phyloP scores from a whole-genome alignment of 1,140 invertebrate genomes.

The Drosophila equinoxialis region DNA sequence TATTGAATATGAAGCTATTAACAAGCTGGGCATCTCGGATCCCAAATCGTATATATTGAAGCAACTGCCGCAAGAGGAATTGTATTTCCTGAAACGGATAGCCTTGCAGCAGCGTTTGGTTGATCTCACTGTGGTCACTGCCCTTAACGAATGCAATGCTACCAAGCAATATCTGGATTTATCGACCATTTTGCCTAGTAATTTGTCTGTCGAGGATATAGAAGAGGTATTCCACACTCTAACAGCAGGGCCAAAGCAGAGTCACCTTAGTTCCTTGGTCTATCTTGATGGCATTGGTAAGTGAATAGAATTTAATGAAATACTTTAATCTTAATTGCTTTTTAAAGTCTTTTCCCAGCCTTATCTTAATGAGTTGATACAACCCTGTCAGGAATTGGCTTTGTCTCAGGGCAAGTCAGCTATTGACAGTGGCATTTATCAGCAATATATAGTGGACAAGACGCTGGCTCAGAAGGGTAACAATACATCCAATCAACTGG shows the following conservation, averaged over 20 bases:
- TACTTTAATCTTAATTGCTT: not conserved
- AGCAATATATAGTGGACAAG: slow-evolving; percentile 86
- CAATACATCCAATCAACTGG: slow-evolving; percentile 41
- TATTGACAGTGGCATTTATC: slow-evolving; percentile 87
- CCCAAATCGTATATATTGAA: slow-evolving; percentile 92
- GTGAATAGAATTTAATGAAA: not conserved
- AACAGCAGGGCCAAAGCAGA: slow-evolving; percentile 84
- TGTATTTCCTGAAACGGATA: slow-evolving; percentile 90
- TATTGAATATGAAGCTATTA: slow-evolving; percentile 95
- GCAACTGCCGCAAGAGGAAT: slow-evolving; percentile 88
- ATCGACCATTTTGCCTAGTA: slow-evolving; percentile 89
- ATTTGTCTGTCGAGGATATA: slow-evolving; percentile 90
- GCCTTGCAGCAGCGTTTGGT: slow-evolving; percentile 86
- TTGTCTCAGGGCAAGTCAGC: slow-evolving; percentile 89
- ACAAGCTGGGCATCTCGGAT: slow-evolving; percentile 94
- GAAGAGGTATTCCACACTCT: slow-evolving; percentile 88
- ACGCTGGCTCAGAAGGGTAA: slow-evolving; percentile 83
- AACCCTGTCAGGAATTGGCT: slow-evolving; percentile 88
- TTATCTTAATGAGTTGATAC: slow-evolving; percentile 88
- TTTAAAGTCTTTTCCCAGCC: slow-evolving; percentile 85
- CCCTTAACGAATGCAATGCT: slow-evolving; percentile 92
- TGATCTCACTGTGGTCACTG: slow-evolving; percentile 84
- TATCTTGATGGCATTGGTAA: slow-evolving; percentile 85
- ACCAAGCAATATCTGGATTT: slow-evolving; percentile 92
- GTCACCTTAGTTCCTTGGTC: slow-evolving; percentile 83